Conservation (phyloP, 1,140 invertebrate genomes). For the Parasteatoda tepidariorum region DNA sequence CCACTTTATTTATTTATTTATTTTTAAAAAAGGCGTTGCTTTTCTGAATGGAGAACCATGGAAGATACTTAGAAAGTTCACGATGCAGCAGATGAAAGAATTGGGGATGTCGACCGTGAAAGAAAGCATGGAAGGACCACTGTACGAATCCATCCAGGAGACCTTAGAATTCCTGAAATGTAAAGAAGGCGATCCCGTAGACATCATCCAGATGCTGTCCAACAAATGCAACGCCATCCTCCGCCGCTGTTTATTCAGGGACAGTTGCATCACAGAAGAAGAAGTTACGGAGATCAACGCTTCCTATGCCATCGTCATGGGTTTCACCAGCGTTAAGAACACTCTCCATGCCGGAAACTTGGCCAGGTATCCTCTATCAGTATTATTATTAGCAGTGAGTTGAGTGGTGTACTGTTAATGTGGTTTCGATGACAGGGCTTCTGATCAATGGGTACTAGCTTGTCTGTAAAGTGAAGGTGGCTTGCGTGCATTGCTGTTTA, state of each 20-base stretch:
- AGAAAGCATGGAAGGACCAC: neutral
- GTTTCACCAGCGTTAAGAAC: neutral
- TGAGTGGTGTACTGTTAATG: too few relatives aligned
- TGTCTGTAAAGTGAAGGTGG: too few relatives aligned
- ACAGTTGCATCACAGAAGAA: conserved; percentile 11
- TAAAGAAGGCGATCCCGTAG: neutral
- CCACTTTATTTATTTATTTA: neutral
- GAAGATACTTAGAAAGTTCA: conserved; percentile 29
- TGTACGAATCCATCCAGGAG: conserved; percentile 12
- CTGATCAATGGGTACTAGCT: too few relatives aligned
- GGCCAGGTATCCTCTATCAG: neutral
- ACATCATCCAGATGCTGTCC: neutral
- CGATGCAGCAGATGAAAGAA: conserved; percentile 22
- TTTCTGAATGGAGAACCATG: conserved; percentile 35
- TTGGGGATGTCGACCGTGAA: conserved; percentile 1
- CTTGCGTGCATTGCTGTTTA: too few relatives aligned
- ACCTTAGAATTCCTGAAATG: neutral
- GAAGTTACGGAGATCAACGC: neutral
- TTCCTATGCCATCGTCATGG: neutral
- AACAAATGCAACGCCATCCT: neutral
- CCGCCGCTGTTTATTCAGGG: neutral
- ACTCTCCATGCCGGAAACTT: neutral
- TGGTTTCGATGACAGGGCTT: too few relatives aligned
- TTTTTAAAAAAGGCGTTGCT: conserved; percentile 8
- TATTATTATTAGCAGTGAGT: too few relatives aligned